Evolutionary conservation across 1,140 invertebrate species (phyloP).

Genomic region (Drosophila fuyamai): DNA sequence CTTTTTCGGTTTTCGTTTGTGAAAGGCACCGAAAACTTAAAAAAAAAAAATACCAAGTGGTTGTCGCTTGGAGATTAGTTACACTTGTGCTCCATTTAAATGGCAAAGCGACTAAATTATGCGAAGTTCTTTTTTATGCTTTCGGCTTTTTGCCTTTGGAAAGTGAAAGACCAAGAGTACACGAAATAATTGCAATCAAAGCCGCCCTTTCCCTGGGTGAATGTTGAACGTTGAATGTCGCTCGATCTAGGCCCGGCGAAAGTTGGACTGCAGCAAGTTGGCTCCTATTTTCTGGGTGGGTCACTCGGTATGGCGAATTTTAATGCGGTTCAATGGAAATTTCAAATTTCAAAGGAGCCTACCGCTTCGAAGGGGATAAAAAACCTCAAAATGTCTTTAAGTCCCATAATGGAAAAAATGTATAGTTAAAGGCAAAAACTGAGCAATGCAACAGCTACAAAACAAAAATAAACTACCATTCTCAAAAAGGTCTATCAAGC

Average conservation of each 20-base stretch:
- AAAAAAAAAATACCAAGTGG: slow-evolving; percentile 61
- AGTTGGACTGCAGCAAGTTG: slow-evolving; percentile 20
- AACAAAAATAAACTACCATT: no score
- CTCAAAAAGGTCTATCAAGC: no score
- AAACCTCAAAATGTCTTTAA: neutral
- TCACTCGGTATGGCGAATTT: slow-evolving; percentile 33
- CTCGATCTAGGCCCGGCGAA: slow-evolving; percentile 42
- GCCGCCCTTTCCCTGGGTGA: slow-evolving; percentile 52
- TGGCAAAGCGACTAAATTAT: slow-evolving; percentile 62
- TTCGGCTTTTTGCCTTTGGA: slow-evolving; percentile 37
- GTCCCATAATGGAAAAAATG: neutral
- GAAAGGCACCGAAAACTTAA: slow-evolving; percentile 69
- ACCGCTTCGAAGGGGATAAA: slow-evolving; percentile 4
- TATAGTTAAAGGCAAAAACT: no score
- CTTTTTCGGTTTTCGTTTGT: slow-evolving; percentile 48
- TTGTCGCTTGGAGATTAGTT: slow-evolving; percentile 74
- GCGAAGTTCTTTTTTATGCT: slow-evolving; percentile 56
- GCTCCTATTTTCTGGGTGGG: slow-evolving; percentile 37
- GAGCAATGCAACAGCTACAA: no score
- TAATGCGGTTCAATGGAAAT: slow-evolving; percentile 41
- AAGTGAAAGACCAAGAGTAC: slow-evolving; percentile 48
- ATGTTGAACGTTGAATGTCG: slow-evolving; percentile 39
- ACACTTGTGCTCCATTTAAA: slow-evolving; percentile 81
- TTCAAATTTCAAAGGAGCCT: slow-evolving; percentile 24
- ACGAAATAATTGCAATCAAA: slow-evolving; percentile 54